Percentiles rank a stretch among this genome's conserved stretches.
phyloP scores from a whole-genome alignment of 2,797 vertebrate species.

The Tamandua tetradactyla region DNA sequence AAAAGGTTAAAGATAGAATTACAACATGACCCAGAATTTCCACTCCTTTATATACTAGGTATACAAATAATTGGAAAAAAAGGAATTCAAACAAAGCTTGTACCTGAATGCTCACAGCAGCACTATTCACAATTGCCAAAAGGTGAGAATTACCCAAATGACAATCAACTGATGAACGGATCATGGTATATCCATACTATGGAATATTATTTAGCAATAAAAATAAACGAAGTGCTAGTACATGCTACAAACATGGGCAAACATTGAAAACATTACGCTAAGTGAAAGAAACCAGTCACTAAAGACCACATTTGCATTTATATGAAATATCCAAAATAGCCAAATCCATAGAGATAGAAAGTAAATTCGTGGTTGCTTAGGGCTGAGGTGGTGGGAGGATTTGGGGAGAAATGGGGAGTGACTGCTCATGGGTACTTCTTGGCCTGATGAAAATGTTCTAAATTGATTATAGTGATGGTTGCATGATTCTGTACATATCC shows the following conservation, averaged over 20 bases:
- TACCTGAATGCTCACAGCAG: background rate
- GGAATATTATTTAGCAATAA: background rate
- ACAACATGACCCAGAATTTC: background rate
- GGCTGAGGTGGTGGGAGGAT: too few relatives aligned
- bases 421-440: background rate
- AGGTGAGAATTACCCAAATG: background rate
- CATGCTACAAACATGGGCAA: background rate
- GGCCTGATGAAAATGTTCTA: constrained; percentile 14
- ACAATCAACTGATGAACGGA: background rate
- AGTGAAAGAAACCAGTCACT: background rate
- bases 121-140: background rate
- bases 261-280: background rate
- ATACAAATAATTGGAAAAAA: too few relatives aligned
- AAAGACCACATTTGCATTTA: background rate
- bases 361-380: background rate
- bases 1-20: background rate
- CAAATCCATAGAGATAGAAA: constrained; percentile 33
- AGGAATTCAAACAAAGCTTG: background rate
- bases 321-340: background rate
- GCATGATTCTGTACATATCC: constrained; percentile 19
- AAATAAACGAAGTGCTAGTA: background rate
- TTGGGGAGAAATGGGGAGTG: background rate
- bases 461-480: background rate
- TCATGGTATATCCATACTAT: background rate
- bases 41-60: background rate